These are phyloP conservation scores for Pyxicephalus adspersus DNA, from an alignment of 2,113 vertebrate genomes.

Conservation along the genomic window DNA sequence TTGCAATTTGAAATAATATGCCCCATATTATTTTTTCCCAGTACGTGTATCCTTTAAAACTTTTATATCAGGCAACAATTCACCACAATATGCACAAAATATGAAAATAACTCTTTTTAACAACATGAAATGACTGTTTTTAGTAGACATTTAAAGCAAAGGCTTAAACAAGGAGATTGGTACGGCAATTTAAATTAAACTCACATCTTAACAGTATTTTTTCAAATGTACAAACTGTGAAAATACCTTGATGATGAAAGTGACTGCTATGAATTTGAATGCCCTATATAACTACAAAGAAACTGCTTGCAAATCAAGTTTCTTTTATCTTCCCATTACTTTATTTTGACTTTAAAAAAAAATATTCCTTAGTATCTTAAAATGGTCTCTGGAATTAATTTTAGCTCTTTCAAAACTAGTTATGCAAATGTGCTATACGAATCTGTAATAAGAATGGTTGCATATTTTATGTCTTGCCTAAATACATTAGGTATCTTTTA, in stretches of 20 bases:
- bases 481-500: neutral
- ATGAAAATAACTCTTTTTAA: no score
- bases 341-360: slow-evolving; percentile 35
- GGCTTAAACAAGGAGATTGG: slow-evolving; percentile 9
- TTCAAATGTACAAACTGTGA: slow-evolving; percentile 41
- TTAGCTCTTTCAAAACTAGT: slow-evolving; percentile 35
- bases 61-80: no score
- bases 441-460: neutral
- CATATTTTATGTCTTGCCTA: slow-evolving; percentile 17
- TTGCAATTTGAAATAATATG: no score
- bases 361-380: slow-evolving; percentile 19
- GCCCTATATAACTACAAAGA: slow-evolving; percentile 49
- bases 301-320: slow-evolving; percentile 46
- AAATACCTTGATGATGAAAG: slow-evolving; percentile 50
- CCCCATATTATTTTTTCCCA: no score
- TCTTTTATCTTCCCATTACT: slow-evolving; percentile 47
- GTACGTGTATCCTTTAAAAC: no score
- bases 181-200: slow-evolving; percentile 11
- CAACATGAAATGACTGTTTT: no score
- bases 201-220: slow-evolving; percentile 34
- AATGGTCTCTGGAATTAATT: slow-evolving; percentile 30
- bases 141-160: neutral
- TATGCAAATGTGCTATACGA: slow-evolving; percentile 31
- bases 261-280: slow-evolving; percentile 44
- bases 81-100: no score